Conservation (phyloP, 2,797 vertebrate species). For the Spinus olivaceus region DNA sequence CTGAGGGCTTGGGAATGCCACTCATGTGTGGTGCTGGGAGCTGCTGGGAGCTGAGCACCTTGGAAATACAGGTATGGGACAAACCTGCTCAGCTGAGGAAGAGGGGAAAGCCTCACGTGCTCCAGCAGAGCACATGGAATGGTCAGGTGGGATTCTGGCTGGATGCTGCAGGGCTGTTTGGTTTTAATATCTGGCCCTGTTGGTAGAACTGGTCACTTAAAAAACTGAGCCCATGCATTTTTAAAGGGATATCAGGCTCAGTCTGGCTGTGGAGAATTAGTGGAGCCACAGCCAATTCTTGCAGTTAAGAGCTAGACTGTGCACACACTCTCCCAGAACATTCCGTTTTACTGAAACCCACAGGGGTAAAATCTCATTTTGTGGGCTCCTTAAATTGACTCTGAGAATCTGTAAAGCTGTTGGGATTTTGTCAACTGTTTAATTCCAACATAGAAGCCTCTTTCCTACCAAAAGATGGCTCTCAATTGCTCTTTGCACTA, state of each 20-base stretch:
- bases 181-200: background rate
- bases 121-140: background rate
- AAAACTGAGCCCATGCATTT: background rate
- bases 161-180: background rate
- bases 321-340: background rate
- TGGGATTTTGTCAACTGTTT: slow-evolving; percentile 55
- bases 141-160: background rate
- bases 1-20: background rate
- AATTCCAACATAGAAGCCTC: slow-evolving; percentile 25
- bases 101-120: background rate
- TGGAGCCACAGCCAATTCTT: background rate
- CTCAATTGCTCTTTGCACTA: slow-evolving; percentile 49
- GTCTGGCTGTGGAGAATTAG: background rate
- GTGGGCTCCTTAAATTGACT: slow-evolving; percentile 49
- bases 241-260: background rate
- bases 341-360: background rate
- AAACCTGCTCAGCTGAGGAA: background rate
- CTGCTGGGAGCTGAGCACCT: background rate
- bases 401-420: slow-evolving; percentile 5
- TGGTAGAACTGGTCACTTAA: background rate
- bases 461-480: slow-evolving; percentile 40
- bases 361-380: slow-evolving; percentile 51
- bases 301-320: background rate
- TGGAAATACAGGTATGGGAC: background rate
- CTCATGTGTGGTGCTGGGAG: background rate